These are phyloP conservation scores for Amblyopsis hoosieri DNA, from an alignment of 2,797 vertebrate species.

Conservation along the genomic window DNA sequence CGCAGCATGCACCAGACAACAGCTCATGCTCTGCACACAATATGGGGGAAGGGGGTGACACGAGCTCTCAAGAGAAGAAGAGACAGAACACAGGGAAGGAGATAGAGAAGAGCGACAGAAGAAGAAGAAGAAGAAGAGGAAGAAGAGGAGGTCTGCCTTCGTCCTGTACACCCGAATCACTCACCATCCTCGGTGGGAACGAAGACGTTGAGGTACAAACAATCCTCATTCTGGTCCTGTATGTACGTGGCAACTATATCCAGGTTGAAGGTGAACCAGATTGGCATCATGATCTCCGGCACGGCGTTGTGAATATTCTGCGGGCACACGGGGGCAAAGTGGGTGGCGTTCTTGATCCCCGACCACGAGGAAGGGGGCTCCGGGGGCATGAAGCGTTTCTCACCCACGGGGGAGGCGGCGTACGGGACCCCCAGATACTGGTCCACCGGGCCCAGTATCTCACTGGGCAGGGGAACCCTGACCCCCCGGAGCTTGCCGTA, in stretches of 20 bases:
- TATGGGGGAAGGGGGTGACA: slow-evolving; percentile 67
- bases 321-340: slow-evolving; percentile 97
- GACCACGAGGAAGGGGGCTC: slow-evolving; percentile 97
- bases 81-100: slow-evolving; percentile 38
- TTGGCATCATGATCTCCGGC: slow-evolving; percentile 99
- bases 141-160: slow-evolving; percentile 40
- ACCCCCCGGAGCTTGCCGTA: slow-evolving; percentile 95
- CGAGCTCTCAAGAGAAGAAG: slow-evolving; percentile 43
- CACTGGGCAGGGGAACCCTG: slow-evolving; percentile 91
- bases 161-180: slow-evolving; percentile 81
- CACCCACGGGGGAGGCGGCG: slow-evolving; percentile 88
- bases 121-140: slow-evolving; percentile 41
- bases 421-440: slow-evolving; percentile 97
- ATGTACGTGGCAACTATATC: slow-evolving; percentile 98
- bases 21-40: slow-evolving; percentile 85
- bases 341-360: slow-evolving; percentile 96
- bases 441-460: slow-evolving; percentile 97
- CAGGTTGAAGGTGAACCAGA: slow-evolving; percentile 99
- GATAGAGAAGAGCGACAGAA: slow-evolving; percentile 7
- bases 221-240: slow-evolving; percentile 99
- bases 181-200: slow-evolving; percentile 99
- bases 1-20: slow-evolving; percentile 83
- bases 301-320: slow-evolving; percentile 99
- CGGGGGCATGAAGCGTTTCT: slow-evolving; percentile 96
- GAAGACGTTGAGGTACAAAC: slow-evolving; percentile 98